Evolutionary conservation across 2,113 vertebrate species (phyloP).

Genomic region (Cyprinodon tularosa): DNA sequence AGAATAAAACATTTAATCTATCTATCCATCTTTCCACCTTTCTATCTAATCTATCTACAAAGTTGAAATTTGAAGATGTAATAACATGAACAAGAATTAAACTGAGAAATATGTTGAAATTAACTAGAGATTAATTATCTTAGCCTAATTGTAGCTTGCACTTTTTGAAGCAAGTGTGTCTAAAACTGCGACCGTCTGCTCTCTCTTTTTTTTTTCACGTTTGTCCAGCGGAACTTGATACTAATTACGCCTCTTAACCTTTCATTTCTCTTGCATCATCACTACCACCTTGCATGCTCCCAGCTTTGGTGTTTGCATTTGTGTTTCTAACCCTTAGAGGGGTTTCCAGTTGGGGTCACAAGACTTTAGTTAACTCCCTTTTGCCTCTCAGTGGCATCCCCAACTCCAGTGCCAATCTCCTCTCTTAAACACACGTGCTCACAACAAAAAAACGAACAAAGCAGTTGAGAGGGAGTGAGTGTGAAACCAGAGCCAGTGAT

Average conservation of each 20-base stretch:
- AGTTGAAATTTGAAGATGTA: too few species aligned
- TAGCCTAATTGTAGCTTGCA: not conserved
- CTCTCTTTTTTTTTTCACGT: not conserved
- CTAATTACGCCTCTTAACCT: slow-evolving; percentile 58
- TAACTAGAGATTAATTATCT: not conserved
- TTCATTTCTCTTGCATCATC: slow-evolving; percentile 47
- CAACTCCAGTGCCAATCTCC: slow-evolving; percentile 65
- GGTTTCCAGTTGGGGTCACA: slow-evolving; percentile 59
- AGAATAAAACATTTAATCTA: too few species aligned
- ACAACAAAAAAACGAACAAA: slow-evolving; percentile 63
- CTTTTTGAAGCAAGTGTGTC: slow-evolving; percentile 13
- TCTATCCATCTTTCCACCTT: too few species aligned
- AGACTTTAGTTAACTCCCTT: slow-evolving; percentile 64
- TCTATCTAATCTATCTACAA: too few species aligned
- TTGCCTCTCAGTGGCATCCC: slow-evolving; percentile 59
- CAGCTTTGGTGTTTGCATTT: slow-evolving; percentile 39
- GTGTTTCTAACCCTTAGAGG: slow-evolving; percentile 58
- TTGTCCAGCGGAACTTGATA: slow-evolving; percentile 48
- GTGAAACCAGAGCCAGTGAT: slow-evolving; percentile 81
- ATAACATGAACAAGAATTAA: too few species aligned
- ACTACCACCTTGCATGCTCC: slow-evolving; percentile 63
- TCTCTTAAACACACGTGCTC: slow-evolving; percentile 54
- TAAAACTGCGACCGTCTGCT: slow-evolving; percentile 11
- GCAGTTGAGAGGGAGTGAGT: slow-evolving; percentile 70
- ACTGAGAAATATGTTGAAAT: too few species aligned